Percentiles rank a stretch among this genome's conserved stretches.
Evolutionary conservation across 2,888 invertebrate species (phyloP).

Genomic region (Polydrusus pterygomalis): DNA sequence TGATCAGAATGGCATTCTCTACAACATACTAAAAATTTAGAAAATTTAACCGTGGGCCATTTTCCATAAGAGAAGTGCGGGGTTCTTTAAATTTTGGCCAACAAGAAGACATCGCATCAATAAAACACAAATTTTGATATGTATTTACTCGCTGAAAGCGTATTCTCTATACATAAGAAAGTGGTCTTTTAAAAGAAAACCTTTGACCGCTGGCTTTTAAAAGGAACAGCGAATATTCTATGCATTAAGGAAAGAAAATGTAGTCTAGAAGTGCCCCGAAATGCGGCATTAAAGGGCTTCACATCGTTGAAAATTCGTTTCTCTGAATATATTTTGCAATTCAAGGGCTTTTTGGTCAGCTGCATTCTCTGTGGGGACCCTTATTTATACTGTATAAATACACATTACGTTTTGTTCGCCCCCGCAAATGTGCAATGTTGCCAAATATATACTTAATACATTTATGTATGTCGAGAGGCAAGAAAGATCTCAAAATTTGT

Average conservation of each 20-base stretch:
- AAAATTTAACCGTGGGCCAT: too few species aligned
- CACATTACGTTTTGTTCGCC: slow-evolving; percentile 63
- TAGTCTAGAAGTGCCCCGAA: slow-evolving; percentile 56
- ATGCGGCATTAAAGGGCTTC: slow-evolving; percentile 43
- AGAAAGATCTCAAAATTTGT: too few species aligned
- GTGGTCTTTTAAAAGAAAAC: slow-evolving; percentile 64
- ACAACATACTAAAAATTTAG: too few species aligned
- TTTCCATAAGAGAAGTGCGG: too few species aligned
- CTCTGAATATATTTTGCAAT: slow-evolving; percentile 69
- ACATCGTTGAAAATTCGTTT: slow-evolving; percentile 47
- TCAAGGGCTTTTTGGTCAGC: slow-evolving; percentile 70
- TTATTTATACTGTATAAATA: slow-evolving; percentile 74
- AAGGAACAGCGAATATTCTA: slow-evolving; percentile 68
- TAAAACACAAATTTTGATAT: neutral
- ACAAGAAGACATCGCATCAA: too few species aligned
- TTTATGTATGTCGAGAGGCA: too few species aligned
- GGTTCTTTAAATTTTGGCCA: too few species aligned
- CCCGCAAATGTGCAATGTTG: slow-evolving; percentile 41
- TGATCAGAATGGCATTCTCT: too few species aligned
- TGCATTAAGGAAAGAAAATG: slow-evolving; percentile 68
- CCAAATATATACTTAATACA: slow-evolving; percentile 1
- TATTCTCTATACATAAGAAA: slow-evolving; percentile 68
- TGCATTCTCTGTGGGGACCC: slow-evolving; percentile 67
- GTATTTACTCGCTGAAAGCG: slow-evolving; percentile 44
- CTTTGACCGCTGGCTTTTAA: slow-evolving; percentile 55